Percentiles rank a stretch among this genome's conserved stretches.
These are phyloP conservation scores for Paracentrotus lividus DNA, from an alignment of 53 echinoderm and acorn worm species.

Conservation along the genomic window DNA sequence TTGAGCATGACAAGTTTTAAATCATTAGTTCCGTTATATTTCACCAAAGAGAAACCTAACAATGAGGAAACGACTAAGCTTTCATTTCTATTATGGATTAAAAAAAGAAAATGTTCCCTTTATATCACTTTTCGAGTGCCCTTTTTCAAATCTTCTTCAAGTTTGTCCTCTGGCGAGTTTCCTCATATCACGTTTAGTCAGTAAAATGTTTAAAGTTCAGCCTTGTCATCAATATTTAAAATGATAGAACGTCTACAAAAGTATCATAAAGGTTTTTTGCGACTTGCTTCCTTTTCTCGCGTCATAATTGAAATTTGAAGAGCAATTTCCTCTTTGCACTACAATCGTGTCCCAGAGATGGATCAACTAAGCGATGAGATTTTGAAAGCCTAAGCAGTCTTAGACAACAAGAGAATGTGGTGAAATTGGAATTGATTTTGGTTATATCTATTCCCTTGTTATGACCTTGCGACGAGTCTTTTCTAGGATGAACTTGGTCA, in stretches of 20 bases:
- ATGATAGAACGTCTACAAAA: not conserved
- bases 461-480: not conserved
- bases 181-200: no score
- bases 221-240: not conserved
- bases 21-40: no score
- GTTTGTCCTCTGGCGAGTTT: no score
- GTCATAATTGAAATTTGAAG: not conserved
- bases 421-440: not conserved
- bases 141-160: no score
- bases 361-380: not conserved
- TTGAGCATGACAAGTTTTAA: no score
- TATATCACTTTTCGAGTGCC: no score
- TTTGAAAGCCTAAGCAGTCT: not conserved
- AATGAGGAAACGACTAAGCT: no score
- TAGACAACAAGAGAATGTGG: not conserved
- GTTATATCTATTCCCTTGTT: not conserved
- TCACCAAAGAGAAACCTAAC: no score
- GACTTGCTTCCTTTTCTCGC: not conserved
- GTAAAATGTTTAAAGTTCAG: not conserved
- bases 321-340: not conserved
- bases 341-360: not conserved
- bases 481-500: not conserved
- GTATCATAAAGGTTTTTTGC: not conserved
- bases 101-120: no score
- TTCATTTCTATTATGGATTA: no score